Evolutionary conservation across 2,113 vertebrate genomes (phyloP), one percentile per base, ranked within the genome.

Genomic region (Cnemophilus loriae): DNA sequence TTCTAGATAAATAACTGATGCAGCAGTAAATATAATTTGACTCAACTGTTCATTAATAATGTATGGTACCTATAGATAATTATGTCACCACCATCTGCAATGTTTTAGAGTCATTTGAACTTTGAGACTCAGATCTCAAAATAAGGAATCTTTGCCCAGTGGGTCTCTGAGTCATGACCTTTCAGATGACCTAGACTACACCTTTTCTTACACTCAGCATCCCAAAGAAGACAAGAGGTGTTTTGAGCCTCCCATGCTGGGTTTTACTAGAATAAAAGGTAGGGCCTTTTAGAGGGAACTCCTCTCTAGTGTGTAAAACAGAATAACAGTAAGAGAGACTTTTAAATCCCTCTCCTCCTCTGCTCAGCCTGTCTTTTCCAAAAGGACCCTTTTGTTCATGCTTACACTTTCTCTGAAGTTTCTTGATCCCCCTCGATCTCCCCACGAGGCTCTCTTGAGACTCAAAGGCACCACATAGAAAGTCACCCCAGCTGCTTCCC

Each of bases 381-480:
- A 67, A 63, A 75, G 3, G 7, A 50, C 11, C 4, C 21, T 68
- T 83, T 52, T 39, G 16, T 28, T 90, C 33, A 22, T 17, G 23
- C 35, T 55, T 46, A 47, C 14, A 49, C 26, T 20, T 7, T 37
- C 13, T 27, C 52, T 6, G 41, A 46, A 18, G 26, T 39, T 81
- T n/a, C 55, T 61, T 70, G 24, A n/a, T 16, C 32, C 9, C 4
- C 23, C 16, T 20, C 0, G 0, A 6, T 6, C 32, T 19, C 4
- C 19, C 4, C 6, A 30, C 3, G 24, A 35, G 17, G 19, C 41
- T 41, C 71, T 74, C 46, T 46, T 4, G 11, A 94, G 21, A 75
- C 17, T 55, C 35, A 76, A 87, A 47, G 18, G 33, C 17, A 61
- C 28, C 13, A 35, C 1, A 2, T 0, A 81, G 30, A 46, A 87